A percentile compares a stretch with the other conserved stretches of the same genome.
Conservation (phyloP, 53 echinoderm and acorn worm genomes). For the Holothuria leucospilota region DNA sequence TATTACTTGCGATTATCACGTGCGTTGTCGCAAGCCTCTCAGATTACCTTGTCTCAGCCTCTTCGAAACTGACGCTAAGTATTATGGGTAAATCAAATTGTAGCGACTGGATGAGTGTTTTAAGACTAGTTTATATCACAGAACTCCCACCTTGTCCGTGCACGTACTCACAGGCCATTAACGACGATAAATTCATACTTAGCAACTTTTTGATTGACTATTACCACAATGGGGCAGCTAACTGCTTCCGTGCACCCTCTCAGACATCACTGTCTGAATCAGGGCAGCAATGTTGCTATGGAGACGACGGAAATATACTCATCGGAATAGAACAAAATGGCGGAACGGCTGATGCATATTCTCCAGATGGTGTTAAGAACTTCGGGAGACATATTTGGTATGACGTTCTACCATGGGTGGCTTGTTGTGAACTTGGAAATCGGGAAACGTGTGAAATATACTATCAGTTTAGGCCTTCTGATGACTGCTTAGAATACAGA, state of each 20-base stretch:
- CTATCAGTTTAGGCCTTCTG: constrained; percentile 64
- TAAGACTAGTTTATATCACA: not conserved
- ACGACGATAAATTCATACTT: constrained; percentile 36
- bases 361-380: constrained; percentile 40
- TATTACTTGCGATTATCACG: too few relatives aligned
- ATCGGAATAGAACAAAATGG: constrained; percentile 60
- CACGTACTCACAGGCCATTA: constrained; percentile 33
- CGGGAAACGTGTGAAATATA: constrained; percentile 41
- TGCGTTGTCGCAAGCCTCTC: too few relatives aligned
- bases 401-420: constrained; percentile 64
- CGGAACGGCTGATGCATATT: constrained; percentile 69
- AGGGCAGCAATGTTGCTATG: constrained; percentile 74
- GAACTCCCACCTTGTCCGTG: constrained; percentile 62
- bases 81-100: too few relatives aligned
- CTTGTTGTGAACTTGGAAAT: constrained; percentile 51
- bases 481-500: constrained; percentile 58
- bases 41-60: too few relatives aligned
- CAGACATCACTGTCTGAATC: constrained; percentile 27
- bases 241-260: constrained; percentile 59
- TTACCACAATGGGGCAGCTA: constrained; percentile 51
- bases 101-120: not conserved
- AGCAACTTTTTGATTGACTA: constrained; percentile 37
- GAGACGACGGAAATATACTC: constrained; percentile 52
- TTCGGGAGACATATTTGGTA: constrained; percentile 50
- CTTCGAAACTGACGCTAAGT: too few relatives aligned